Base-by-base conservation (phyloP, 2,113 vertebrate genomes). In the Cyanistes caeruleus region DNA sequence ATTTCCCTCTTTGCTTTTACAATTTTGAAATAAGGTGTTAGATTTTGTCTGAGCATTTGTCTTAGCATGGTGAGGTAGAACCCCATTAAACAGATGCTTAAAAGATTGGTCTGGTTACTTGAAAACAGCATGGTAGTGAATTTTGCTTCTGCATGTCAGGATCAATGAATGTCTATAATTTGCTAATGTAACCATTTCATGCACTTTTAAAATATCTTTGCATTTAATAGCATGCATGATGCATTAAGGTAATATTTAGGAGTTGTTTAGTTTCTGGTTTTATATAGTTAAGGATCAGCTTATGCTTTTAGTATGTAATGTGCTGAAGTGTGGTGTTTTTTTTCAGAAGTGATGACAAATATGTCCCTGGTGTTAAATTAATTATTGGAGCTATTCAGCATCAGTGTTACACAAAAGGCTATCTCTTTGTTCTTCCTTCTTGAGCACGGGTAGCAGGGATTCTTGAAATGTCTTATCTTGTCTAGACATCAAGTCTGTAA, bases 401-500 rank as follows among this genome's bases (percentile, higher is more conserved):
- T 82, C 37, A 30, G 73, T 65, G 35, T 95, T 97, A 35, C 86
- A 89, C 86, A 90, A 94, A 95, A 95, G 92, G 89, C 87, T 87
- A 87, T 97, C 94, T 96, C 89, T 96, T 77, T 93, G 92, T 97
- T 96, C 89, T 95, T 96, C 37, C 75, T 95, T 94, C 81, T 94
- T 77, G 77, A 96, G 92, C 49, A n/a, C 7, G 49, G 96, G 96
- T 89, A 84, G 87, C 39, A 37, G 79, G 55, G 74, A 86, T 97
- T 97, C 94, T 96, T 97, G 88, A 97, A 95, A 87, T 92, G 51
- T 84, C 92, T 95, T 98, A 98, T 98, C 98, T 98, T 98, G 98
- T 98, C 98, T 98, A 98, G 98, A 98, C 98, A 98, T 98, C 98
- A 98, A 78, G 97, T 96, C 96, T 97, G 68, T 96, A 89, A 59